phyloP scores from a whole-genome alignment of 2,888 invertebrate genomes.

The Ophion ellenae region DNA sequence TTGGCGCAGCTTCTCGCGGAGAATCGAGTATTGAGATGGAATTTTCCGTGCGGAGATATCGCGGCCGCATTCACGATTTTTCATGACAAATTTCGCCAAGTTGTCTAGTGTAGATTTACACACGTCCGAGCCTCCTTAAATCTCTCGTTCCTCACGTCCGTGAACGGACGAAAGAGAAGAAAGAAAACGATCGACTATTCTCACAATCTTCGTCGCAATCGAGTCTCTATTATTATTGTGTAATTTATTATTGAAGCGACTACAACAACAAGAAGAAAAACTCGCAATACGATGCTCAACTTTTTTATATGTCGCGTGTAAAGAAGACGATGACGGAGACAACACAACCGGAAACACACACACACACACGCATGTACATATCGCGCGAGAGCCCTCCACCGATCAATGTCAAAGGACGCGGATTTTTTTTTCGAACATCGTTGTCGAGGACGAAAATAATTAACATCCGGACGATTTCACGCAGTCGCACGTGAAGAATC shows the following conservation, averaged over 20 bases:
- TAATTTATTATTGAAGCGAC: constrained; percentile 71
- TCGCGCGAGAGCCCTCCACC: not conserved
- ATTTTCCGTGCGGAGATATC: not conserved
- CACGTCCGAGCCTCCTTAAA: constrained; percentile 22
- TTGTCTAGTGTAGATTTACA: not conserved
- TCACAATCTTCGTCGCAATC: constrained; percentile 54
- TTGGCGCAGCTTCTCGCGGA: not conserved
- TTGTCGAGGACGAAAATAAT: too few species aligned
- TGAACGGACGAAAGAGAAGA: constrained; percentile 21
- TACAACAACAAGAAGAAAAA: constrained; percentile 66
- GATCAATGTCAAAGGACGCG: too few species aligned
- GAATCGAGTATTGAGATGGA: not conserved
- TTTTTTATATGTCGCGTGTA: constrained; percentile 81
- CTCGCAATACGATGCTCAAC: constrained; percentile 80
- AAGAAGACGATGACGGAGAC: constrained; percentile 58
- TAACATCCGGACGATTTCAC: too few species aligned
- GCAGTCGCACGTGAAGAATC: too few species aligned
- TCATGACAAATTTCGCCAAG: not conserved
- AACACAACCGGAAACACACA: not conserved
- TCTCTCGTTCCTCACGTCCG: constrained; percentile 56
- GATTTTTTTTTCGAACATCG: too few species aligned
- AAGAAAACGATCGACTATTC: constrained; percentile 40
- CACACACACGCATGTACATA: not conserved
- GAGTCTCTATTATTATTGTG: constrained; percentile 73
- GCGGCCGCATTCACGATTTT: constrained; percentile 15